These are phyloP conservation scores for Pampusana beccarii DNA, from an alignment of 2,113 vertebrate species.

Conservation along the genomic window DNA sequence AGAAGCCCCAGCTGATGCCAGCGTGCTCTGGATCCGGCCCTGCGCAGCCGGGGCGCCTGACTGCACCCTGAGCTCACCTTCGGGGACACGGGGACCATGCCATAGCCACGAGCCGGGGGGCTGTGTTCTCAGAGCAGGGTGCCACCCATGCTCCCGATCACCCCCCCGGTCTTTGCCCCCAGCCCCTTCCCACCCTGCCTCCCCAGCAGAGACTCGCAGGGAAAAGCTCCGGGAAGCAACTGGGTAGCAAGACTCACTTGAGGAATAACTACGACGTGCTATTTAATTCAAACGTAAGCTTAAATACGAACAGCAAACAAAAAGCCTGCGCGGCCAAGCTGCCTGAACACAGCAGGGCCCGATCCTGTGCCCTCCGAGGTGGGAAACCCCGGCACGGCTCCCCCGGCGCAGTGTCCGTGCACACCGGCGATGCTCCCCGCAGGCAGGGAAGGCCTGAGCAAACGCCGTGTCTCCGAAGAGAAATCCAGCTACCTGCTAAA, in stretches of 20 bases:
- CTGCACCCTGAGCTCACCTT: not conserved
- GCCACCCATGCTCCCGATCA: not conserved
- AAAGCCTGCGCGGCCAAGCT: rapidly evolving
- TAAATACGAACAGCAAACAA: not conserved
- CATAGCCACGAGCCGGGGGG: rapidly evolving
- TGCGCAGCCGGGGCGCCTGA: rapidly evolving
- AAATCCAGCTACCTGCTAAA: slow-evolving; percentile 48
- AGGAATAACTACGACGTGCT: not conserved
- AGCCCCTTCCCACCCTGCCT: not conserved
- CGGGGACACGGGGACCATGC: rapidly evolving
- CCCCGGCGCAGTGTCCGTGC: rapidly evolving
- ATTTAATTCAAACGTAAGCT: not conserved
- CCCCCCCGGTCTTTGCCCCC: not conserved
- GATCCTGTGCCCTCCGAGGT: not conserved
- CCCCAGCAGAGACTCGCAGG: not conserved
- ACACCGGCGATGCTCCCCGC: not conserved
- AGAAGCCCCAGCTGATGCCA: not conserved
- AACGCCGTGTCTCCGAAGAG: rapidly evolving
- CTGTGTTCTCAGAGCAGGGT: not conserved
- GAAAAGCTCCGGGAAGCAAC: not conserved
- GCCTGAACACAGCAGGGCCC: not conserved
- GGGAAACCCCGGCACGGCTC: not conserved
- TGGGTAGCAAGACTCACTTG: not conserved
- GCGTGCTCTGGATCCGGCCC: not conserved
- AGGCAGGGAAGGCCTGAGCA: not conserved